Base-by-base conservation (phyloP, 2,888 invertebrate genomes). In the Drosophila flavopinicola region DNA sequence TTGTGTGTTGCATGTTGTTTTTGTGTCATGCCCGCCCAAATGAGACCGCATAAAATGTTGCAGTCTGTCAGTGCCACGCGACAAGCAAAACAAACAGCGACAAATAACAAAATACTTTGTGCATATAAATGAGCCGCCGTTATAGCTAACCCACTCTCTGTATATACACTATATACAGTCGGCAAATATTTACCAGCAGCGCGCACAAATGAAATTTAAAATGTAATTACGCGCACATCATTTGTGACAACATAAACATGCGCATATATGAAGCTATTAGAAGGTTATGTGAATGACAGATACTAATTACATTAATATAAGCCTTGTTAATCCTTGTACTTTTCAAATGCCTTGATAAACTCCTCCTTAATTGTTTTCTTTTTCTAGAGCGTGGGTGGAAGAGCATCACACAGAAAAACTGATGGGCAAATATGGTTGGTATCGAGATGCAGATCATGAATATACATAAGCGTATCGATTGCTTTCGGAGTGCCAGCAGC, bases 1-100 rank as follows among this genome's bases (percentile, higher is more conserved):
- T 76, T 77, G 32, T 59, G 56, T 54, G 66, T 47, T 59, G 66
- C 53, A 71, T 71, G 58, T 64, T 60, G 59, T 29, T 42, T 53
- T 35, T n/a, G n/a, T n/a, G n/a, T 32, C 32, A 37, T 35, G 30
- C 41, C 35, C 6, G 6, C 17, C 66, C 49, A 75, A 83, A 85
- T 85, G 80, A 76, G 71, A 76, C 74, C 70, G 63, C 86, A 80
- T 75, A 82, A 75, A 73, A 75, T 78, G 27, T 65, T 60, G 52
- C 67, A 41, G 51, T 38, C 54, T 57, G 33, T 45, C 49, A 59
- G 48, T 49, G 57, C 20, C 65, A 66, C 11, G 35, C 29, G 48
- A 20, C 13, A 44, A 17, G 10, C 23, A 15, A 33, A 45, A 30
- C 15, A 32, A 47, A 10, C 7, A 48, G 3, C 30, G 32, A n/a